Evolutionary conservation across 2,113 vertebrate species (phyloP), one percentile per base, ranked within the genome.

Genomic region (Neomonachus schauinslandi): DNA sequence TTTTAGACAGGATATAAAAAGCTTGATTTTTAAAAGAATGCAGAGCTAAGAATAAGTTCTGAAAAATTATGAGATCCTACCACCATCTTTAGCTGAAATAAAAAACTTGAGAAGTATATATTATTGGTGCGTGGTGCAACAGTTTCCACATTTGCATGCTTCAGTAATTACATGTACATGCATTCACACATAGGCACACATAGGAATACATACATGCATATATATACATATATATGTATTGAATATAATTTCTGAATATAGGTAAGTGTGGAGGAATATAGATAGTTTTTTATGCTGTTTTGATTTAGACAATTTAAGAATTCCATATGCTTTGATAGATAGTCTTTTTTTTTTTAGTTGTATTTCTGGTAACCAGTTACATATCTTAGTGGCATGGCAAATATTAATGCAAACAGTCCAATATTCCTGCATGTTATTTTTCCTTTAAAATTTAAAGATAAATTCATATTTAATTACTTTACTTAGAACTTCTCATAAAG

Each of bases 41-140:
- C 39, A n/a, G 7, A 89, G 31, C 11, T 74, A n/a, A 91, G 74
- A 97, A 87, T 46, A 7, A 83, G 93, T 87, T 98, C 21, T 96
- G 53, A 97, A 89, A 57, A 97, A 51, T 87, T 33, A 67, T 49
- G 71, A 69, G 9, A 84, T 22, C 7, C 59, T 46, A 53, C 19
- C 16, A 81, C 53, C 80, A 77, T 91, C 36, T 89, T 74, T 65
- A 92, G 46, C 12, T 67, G 10, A 63, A 19, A 59, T 92, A 80
- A 0, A 1, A 4, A 69, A 31, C 51, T 65, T 94, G 33, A 93
- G 51, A 90, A 89, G 0, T 82, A 16, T 77, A 7, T 49, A 77
- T 15, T 98, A 91, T 71, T 95, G 51, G 24, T 89, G 0, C 55
- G 5, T n/a, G 39, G 9, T 81, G 2, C 2, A 96, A 88, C 57